Base-by-base conservation (phyloP, 1,140 invertebrate species). In the Maconellicoccus hirsutus region DNA sequence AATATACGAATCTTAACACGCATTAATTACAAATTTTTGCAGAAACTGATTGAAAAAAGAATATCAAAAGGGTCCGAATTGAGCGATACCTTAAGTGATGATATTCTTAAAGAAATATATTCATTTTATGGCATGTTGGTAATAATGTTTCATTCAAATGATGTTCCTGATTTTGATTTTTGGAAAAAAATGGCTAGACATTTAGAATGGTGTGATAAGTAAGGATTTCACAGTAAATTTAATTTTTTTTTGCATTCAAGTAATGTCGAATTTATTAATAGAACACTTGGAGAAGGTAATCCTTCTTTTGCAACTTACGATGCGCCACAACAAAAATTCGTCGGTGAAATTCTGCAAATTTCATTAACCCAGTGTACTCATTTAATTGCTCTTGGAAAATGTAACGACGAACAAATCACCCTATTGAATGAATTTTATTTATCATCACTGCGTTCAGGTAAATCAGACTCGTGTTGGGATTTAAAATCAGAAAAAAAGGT, bases 141-240 rank as follows among this genome's bases (percentile, higher is more conserved):
- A 4, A 66, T 66, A 4, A 66, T 66, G 61, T 66, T 66, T 23
- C 8, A 3, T 25, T 2, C 22, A 66, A 66, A 66, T 25, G 19
- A 66, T 6, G 61, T 66, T 4, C 2, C 8, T 23, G 61, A 26
- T 23, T 66, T 66, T 19, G 25, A 66, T 25, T 66, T 66, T 25
- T 66, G 61, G 61, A 23, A 26, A 25, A 66, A 66, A 66, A 6
- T 66, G 2, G 25, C 61, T 22, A 19, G 25, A 23, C 19, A 66
- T 23, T 8, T 66, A 12, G 61, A 66, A 66, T 66, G 61, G 61
- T 66, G 61, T 26, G 25, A 66, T 66, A 12, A 26, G 61, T 66
- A 23, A 52, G 42, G n/a, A n/a, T n/a, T n/a, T n/a, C n/a, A n/a
- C n/a, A 6, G 6, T 14, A 38, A 14, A 7, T 7, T 38, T 38